Base-by-base conservation (phyloP, 2,797 vertebrate genomes). In the Sorex maritimensis region DNA sequence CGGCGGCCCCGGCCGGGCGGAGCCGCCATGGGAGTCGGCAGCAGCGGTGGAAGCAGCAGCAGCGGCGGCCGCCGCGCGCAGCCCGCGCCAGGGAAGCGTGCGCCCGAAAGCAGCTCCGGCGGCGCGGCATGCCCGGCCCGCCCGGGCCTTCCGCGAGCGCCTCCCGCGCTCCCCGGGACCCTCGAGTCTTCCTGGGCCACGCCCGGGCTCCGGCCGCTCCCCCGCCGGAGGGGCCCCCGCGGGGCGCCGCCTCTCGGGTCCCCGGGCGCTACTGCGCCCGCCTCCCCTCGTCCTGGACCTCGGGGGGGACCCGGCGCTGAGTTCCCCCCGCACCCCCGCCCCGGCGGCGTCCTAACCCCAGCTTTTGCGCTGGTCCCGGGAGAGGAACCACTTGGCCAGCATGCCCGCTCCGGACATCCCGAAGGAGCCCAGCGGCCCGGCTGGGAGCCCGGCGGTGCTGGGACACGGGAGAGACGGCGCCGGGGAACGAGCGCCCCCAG, bases 1-100 rank as follows among this genome's bases (percentile, higher is more conserved):
- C 96, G 94, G 97, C 96, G 83, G 97, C 95, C 94, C 96, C 96
- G 94, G 93, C 94, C 95, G 93, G 97, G 97, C 94, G 97, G 96
- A 97, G 96, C 97, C 93, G 96, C 97, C 96, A 98, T 97, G 97
- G 97, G 95, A 93, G 90, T 92, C 94, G 94, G 94, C 97, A 97
- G 96, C 97, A 97, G 91, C 97, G 94, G 88, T 83, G 91, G 94
- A 83, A 96, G 92, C 96, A 93, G 96, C 96, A 93, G 96, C 88
- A 91, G 94, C 91, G 87, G 92, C 92, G 92, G 93, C 88, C 58
- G 92, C 96, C 74, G 94, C 91, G 88, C 93, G 93, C 94, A 91
- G 88, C 94, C 94, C 91, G 96, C 95, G 93, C 96, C 95, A 95
- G 90, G 96, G 94, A 96, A 96, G 95, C 95, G 94, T 96, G 96